Conservation (phyloP, 1,140 invertebrate genomes). For the Aphelinus atriplicis region DNA sequence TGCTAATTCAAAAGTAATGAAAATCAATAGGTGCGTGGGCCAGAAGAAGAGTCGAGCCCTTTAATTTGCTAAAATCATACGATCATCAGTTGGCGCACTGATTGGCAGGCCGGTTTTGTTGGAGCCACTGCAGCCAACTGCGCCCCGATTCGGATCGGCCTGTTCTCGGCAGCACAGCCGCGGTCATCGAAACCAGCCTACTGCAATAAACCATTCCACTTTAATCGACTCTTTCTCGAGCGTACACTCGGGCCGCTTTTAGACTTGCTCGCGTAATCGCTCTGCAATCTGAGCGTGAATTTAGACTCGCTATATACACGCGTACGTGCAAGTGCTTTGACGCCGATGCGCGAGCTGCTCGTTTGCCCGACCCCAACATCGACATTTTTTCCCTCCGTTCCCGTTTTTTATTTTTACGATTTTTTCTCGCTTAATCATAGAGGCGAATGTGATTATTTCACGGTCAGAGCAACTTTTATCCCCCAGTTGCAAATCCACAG, state of each 20-base stretch:
- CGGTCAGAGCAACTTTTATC: too few relatives aligned
- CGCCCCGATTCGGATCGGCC: neutral
- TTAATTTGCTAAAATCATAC: too few relatives aligned
- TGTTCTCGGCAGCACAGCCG: neutral
- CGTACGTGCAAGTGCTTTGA: neutral
- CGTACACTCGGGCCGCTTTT: neutral
- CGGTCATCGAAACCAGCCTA: conserved; percentile 7
- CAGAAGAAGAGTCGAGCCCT: too few relatives aligned
- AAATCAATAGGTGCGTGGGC: too few relatives aligned
- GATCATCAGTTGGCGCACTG: too few relatives aligned
- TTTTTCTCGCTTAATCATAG: too few relatives aligned
- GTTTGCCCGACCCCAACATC: neutral
- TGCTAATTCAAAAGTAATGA: too few relatives aligned
- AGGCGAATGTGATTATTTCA: too few relatives aligned
- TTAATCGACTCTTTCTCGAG: conserved; percentile 11
- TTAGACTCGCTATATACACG: neutral
- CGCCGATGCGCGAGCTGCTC: too few relatives aligned
- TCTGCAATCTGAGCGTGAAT: neutral
- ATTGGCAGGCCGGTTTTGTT: too few relatives aligned
- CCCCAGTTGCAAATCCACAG: too few relatives aligned
- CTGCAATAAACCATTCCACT: conserved; percentile 30
- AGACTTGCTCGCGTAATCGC: neutral
- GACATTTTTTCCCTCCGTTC: neutral
- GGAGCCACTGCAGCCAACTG: neutral
- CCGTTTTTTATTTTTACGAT: too few relatives aligned